These are phyloP conservation scores for Amitus sp. DNA, from an alignment of 2,888 invertebrate species.

Conservation along the genomic window DNA sequence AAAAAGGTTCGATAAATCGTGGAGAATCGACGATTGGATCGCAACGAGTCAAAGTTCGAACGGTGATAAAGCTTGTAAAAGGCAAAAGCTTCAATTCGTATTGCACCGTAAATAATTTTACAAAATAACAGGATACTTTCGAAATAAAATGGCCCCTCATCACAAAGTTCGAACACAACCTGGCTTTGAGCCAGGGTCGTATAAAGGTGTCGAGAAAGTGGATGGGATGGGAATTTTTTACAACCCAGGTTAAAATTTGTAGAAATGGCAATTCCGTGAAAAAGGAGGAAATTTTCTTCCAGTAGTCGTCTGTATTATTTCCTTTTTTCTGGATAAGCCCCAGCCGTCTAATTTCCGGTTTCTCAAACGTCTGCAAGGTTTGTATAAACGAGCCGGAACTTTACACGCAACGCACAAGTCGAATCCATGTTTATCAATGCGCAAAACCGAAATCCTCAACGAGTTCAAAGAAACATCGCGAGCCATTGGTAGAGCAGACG, in stretches of 20 bases:
- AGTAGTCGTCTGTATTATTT: not conserved
- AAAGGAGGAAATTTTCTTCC: not conserved
- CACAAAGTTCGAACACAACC: not conserved
- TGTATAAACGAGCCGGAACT: not conserved
- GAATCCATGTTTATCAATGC: constrained; percentile 17
- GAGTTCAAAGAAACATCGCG: not conserved
- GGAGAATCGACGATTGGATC: not conserved
- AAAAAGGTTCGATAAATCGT: too few relatives aligned
- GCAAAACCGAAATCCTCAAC: not conserved
- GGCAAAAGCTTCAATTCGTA: not conserved
- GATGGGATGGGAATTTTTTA: constrained; percentile 1
- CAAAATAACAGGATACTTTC: not conserved
- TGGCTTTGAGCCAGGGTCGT: constrained; percentile 23
- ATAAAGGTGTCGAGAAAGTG: constrained; percentile 27
- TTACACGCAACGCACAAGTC: constrained; percentile 17
- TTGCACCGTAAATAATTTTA: too few relatives aligned
- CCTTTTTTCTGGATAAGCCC: not conserved
- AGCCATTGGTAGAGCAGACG: not conserved
- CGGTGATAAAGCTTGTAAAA: not conserved
- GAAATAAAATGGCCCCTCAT: not conserved
- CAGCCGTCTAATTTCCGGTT: not conserved
- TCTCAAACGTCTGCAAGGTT: not conserved
- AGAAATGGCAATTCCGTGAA: not conserved
- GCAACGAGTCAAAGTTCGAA: not conserved
- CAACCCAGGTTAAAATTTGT: not conserved